A percentile compares a stretch with the other conserved stretches of the same genome.
phyloP scores from a whole-genome alignment of 2,888 invertebrate genomes.

The Heliconius aoede region DNA sequence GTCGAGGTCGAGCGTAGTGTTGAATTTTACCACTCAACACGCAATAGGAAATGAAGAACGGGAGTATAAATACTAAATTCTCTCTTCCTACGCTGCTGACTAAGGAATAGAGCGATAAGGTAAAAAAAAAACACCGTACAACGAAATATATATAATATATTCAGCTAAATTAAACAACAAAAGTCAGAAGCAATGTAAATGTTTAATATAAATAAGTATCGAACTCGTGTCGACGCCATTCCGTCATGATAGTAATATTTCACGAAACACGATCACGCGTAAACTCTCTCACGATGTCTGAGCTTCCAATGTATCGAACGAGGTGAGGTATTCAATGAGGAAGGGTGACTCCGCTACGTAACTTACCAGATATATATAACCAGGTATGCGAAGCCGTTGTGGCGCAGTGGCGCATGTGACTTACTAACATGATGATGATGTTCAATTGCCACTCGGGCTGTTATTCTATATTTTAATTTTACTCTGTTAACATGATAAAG shows the following conservation, averaged over 20 bases:
- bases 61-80: no score
- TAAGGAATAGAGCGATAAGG: no score
- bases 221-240: conserved; percentile 52
- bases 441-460: no score
- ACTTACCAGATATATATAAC: neutral
- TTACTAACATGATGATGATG: no score
- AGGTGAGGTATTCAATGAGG: conserved; percentile 32
- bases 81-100: no score
- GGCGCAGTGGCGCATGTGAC: no score
- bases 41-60: no score
- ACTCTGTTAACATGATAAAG: no score
- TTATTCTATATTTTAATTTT: no score
- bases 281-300: conserved; percentile 49
- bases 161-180: neutral
- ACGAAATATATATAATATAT: neutral
- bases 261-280: conserved; percentile 57
- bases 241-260: conserved; percentile 57
- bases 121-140: neutral
- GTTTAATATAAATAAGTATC: conserved; percentile 32
- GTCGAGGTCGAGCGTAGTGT: no score
- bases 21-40: no score
- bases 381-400: neutral
- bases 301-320: conserved; percentile 36
- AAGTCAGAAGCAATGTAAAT: conserved; percentile 18
- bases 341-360: conserved; percentile 16